Evolutionary conservation across 1,140 invertebrate species (phyloP), one percentile per base, ranked within the genome.

Genomic region (Rhysida immarginata): DNA sequence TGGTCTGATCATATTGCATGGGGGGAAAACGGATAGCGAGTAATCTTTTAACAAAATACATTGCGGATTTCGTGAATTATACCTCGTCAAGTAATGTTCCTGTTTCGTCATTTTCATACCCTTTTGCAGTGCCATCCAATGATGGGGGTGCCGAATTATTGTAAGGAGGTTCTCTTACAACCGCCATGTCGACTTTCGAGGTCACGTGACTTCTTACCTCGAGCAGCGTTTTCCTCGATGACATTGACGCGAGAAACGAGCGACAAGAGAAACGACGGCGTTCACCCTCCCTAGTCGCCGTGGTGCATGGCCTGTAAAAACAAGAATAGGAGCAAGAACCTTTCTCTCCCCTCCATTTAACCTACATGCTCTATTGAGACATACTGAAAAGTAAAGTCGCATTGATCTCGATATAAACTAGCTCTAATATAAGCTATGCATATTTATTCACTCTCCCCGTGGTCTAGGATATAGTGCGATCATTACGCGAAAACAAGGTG

Each of bases 151-250:
- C 5, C 5, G 44, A 46, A 11, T 20, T 20, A 46, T 46, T 46
- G 5, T 11, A 5, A 46, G 44, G 18, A 20, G 44, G 18, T 23
- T 46, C 44, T 23, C 44, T 8, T 20, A 46, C 44, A 16, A 46
- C 44, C 44, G 44, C 44, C 44, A 46, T 46, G 44, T 46, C 20
- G 44, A 46, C 44, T 46, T 46, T 8, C 44, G 8, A 46, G 8
- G 44, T 46, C 44, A 46, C 44, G 44, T 46, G 44, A 11, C 20
- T 20, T 5, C 44, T 35, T 35, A 35, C 29, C 29, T n/a, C n/a
- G n/a, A n/a, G n/a, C n/a, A n/a, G n/a, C n/a, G n/a, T n/a, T n/a
- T n/a, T n/a, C n/a, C n/a, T n/a, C n/a, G n/a, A n/a, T n/a, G n/a
- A n/a, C n/a, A n/a, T n/a, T n/a, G n/a, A n/a, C n/a, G n/a, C n/a